Conservation (phyloP, 2,888 invertebrate genomes). For the Chrysolina oricalcia region DNA sequence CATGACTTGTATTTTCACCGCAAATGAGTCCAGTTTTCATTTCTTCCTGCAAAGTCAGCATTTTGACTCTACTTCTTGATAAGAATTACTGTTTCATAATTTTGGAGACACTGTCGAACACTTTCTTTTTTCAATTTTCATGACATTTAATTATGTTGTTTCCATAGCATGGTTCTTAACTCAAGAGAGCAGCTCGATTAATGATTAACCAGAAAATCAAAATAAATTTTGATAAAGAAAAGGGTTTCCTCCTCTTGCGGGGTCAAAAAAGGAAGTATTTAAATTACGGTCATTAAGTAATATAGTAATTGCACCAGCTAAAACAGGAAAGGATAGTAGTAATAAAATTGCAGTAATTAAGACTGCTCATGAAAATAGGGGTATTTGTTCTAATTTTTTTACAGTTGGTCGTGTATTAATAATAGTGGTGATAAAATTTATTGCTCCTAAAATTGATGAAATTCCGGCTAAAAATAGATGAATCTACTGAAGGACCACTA, state of each 20-base stretch:
- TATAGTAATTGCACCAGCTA: slow-evolving; percentile 88
- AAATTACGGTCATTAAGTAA: slow-evolving; percentile 85
- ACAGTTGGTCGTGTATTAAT: slow-evolving; percentile 80
- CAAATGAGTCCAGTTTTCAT: too few relatives aligned
- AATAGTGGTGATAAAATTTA: slow-evolving; percentile 87
- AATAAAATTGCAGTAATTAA: slow-evolving; percentile 79
- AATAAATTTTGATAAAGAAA: slow-evolving; percentile 89
- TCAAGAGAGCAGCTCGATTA: too few relatives aligned
- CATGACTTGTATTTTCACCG: too few relatives aligned
- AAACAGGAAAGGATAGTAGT: slow-evolving; percentile 81
- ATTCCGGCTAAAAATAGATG: slow-evolving; percentile 85
- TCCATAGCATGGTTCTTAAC: too few relatives aligned
- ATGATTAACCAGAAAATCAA: slow-evolving; percentile 94
- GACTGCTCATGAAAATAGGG: slow-evolving; percentile 84
- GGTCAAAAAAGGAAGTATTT: slow-evolving; percentile 88
- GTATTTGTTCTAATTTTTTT: slow-evolving; percentile 78
- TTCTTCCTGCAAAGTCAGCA: too few relatives aligned
- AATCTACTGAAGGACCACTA: slow-evolving; percentile 73
- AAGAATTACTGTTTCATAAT: too few relatives aligned
- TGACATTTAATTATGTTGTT: too few relatives aligned
- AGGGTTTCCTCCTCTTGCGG: slow-evolving; percentile 86
- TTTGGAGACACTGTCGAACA: too few relatives aligned
- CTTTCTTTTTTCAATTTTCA: too few relatives aligned
- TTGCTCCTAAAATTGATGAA: slow-evolving; percentile 83
- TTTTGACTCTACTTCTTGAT: too few relatives aligned